Percentiles rank a stretch among this genome's conserved stretches.
These are phyloP conservation scores for Rhineura floridana DNA, from an alignment of 2,113 vertebrate genomes.

Conservation along the genomic window DNA sequence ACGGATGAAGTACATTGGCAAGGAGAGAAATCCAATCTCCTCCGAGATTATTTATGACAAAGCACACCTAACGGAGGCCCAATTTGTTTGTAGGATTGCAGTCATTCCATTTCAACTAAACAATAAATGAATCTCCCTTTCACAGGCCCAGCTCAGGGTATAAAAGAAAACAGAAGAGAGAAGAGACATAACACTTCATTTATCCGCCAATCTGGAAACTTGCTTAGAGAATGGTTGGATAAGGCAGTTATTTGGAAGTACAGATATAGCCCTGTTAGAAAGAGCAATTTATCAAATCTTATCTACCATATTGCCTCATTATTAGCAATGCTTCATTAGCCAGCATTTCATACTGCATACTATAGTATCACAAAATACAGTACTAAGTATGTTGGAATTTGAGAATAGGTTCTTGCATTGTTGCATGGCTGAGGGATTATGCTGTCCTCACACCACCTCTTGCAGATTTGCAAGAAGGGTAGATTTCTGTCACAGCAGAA, in stretches of 20 bases:
- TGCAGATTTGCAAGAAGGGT: not conserved
- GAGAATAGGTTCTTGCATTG: not conserved
- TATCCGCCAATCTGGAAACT: constrained; percentile 53
- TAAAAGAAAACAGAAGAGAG: constrained; percentile 68
- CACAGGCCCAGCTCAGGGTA: constrained; percentile 43
- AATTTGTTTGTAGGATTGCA: constrained; percentile 78
- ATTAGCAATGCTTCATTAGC: constrained; percentile 17
- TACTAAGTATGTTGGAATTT: not conserved
- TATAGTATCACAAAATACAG: not conserved
- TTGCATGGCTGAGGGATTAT: not conserved
- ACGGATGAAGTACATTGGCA: constrained; percentile 55
- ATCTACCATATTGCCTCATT: constrained; percentile 18
- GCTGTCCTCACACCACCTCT: not conserved
- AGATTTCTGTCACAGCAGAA: not conserved
- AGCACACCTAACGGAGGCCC: constrained; percentile 65
- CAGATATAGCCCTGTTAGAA: constrained; percentile 38
- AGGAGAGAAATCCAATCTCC: constrained; percentile 72
- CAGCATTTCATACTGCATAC: constrained; percentile 23
- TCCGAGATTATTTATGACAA: constrained; percentile 77
- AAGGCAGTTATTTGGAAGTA: constrained; percentile 53
- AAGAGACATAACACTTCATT: constrained; percentile 65
- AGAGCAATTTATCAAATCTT: constrained; percentile 39
- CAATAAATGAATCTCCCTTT: constrained; percentile 73
- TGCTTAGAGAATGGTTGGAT: constrained; percentile 63
- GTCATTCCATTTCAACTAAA: constrained; percentile 73